These are phyloP conservation scores for Eupristina koningsbergeri DNA, from an alignment of 1,140 invertebrate genomes.

Conservation along the genomic window DNA sequence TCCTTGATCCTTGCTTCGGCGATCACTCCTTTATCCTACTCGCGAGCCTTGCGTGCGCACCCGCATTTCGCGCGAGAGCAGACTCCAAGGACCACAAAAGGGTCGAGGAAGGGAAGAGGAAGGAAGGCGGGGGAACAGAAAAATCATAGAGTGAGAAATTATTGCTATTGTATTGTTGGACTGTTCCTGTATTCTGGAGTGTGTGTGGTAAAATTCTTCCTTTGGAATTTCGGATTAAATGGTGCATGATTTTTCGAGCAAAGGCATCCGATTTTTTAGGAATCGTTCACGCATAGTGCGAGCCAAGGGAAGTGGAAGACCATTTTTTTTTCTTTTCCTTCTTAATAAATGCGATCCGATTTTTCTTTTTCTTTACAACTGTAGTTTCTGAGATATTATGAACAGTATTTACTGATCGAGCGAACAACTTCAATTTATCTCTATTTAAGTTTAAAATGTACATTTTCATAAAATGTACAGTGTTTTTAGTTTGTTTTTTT, in stretches of 20 bases:
- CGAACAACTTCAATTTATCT: no score
- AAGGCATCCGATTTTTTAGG: neutral
- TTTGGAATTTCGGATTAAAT: neutral
- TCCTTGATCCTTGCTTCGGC: no score
- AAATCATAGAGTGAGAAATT: neutral
- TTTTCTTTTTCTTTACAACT: neutral
- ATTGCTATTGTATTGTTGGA: conserved; percentile 17
- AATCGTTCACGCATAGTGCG: neutral
- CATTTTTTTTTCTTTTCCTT: neutral
- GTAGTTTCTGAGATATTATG: neutral
- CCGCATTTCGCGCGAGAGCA: conserved; percentile 6
- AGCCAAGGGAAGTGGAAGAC: neutral
- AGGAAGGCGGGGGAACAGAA: neutral
- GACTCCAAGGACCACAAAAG: neutral
- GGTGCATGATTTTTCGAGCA: no score
- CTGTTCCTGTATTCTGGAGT: neutral
- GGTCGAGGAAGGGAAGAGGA: no score
- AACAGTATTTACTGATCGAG: no score
- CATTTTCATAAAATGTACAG: no score
- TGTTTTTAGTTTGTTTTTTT: no score
- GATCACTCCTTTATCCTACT: no score
- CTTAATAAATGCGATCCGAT: no score
- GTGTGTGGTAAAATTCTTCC: neutral
- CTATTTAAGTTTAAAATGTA: no score
- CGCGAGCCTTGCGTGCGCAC: conserved; percentile 8